phyloP scores from a whole-genome alignment of 1,140 invertebrate species.

The Liolophura sinensis region DNA sequence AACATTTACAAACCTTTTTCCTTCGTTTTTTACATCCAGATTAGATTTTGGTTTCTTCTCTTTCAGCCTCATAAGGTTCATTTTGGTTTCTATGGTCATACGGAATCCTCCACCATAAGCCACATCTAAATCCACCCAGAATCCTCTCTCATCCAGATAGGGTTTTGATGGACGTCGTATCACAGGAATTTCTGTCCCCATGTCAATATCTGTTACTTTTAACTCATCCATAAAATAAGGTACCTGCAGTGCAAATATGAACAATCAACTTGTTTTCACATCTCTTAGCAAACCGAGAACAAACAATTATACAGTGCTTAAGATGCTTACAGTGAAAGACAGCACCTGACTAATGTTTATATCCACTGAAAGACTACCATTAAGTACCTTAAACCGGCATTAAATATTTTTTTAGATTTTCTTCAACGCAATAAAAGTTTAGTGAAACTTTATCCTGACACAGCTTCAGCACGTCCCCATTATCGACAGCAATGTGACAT shows the following conservation, averaged over 20 bases:
- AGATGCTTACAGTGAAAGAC: no score
- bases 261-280: background rate
- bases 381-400: no score
- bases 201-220: slow-evolving; percentile 73
- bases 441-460: no score
- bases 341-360: no score
- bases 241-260: slow-evolving; percentile 60
- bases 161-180: slow-evolving; percentile 77
- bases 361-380: no score
- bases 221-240: slow-evolving; percentile 89
- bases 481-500: no score
- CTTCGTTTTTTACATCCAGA: slow-evolving; percentile 11
- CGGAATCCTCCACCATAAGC: slow-evolving; percentile 84
- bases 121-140: slow-evolving; percentile 92
- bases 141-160: slow-evolving; percentile 79
- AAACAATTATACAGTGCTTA: no score
- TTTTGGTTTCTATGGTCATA: slow-evolving; percentile 92
- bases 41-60: slow-evolving; percentile 18
- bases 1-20: slow-evolving; percentile 12
- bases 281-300: no score
- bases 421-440: no score
- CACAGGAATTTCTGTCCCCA: slow-evolving; percentile 76
- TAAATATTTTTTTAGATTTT: no score
- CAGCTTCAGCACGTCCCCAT: no score
- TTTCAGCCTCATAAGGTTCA: slow-evolving; percentile 89